phyloP scores from a whole-genome alignment of 2,113 vertebrate genomes.

The Monarcha castaneiventris region DNA sequence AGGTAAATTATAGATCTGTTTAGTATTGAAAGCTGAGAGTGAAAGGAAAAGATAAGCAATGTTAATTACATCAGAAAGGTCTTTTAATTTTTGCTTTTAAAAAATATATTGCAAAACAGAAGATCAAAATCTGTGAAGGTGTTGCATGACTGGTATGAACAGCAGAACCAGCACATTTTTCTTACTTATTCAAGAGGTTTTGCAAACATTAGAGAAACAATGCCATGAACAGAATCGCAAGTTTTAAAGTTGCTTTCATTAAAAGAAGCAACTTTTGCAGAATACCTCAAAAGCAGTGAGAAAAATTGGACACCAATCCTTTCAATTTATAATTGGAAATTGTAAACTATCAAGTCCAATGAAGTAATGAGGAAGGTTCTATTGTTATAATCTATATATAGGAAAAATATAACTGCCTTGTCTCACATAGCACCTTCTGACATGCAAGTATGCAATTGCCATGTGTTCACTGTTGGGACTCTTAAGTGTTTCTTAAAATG shows the following conservation, averaged over 20 bases:
- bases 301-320: neutral
- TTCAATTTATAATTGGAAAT: neutral
- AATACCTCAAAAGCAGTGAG: neutral
- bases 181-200: neutral
- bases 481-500: conserved; percentile 21
- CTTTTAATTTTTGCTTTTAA: neutral
- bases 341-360: neutral
- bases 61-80: neutral
- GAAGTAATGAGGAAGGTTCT: neutral
- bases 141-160: neutral
- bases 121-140: neutral
- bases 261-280: neutral
- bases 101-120: neutral
- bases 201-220: neutral
- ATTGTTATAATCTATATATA: neutral
- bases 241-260: neutral
- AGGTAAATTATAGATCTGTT: neutral
- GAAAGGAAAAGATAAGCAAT: neutral
- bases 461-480: neutral
- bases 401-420: neutral
- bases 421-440: neutral
- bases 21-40: neutral
- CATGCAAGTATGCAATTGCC: neutral
- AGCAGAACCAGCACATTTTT: neutral
- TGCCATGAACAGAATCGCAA: neutral